Percentiles rank a stretch among this genome's conserved stretches.
phyloP scores from a whole-genome alignment of 2,888 invertebrate species.

The Aspidiotus destructor region DNA sequence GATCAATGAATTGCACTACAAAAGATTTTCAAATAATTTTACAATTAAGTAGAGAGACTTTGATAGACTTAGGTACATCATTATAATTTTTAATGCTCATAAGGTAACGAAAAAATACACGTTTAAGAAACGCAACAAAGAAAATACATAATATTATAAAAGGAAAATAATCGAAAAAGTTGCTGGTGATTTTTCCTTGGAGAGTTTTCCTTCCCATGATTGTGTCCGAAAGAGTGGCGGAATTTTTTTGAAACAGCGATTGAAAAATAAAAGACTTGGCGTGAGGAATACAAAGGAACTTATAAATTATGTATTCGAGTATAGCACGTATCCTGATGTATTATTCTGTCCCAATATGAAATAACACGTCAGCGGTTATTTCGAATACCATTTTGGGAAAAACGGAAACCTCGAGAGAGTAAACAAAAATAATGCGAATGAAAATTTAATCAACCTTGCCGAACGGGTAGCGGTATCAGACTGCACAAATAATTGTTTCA shows the following conservation, averaged over 20 bases:
- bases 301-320: background rate
- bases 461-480: background rate
- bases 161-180: too few species aligned
- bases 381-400: background rate
- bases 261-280: background rate
- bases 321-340: constrained; percentile 2
- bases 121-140: too few species aligned
- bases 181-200: too few species aligned
- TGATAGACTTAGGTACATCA: background rate
- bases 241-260: background rate
- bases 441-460: background rate
- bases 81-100: background rate
- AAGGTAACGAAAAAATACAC: background rate
- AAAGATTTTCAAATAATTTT: background rate
- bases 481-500: background rate
- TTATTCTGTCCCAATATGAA: background rate
- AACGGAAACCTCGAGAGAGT: background rate
- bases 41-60: background rate
- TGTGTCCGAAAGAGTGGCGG: too few species aligned
- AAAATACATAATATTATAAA: too few species aligned
- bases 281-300: constrained; percentile 1
- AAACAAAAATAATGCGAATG: constrained; percentile 2
- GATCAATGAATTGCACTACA: constrained; percentile 2
- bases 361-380: constrained; percentile 1
- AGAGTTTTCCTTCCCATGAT: too few species aligned